A percentile compares a stretch with the other conserved stretches of the same genome.
Conservation (phyloP, 2,113 vertebrate species). For the Hydrochoerus hydrochaeris region DNA sequence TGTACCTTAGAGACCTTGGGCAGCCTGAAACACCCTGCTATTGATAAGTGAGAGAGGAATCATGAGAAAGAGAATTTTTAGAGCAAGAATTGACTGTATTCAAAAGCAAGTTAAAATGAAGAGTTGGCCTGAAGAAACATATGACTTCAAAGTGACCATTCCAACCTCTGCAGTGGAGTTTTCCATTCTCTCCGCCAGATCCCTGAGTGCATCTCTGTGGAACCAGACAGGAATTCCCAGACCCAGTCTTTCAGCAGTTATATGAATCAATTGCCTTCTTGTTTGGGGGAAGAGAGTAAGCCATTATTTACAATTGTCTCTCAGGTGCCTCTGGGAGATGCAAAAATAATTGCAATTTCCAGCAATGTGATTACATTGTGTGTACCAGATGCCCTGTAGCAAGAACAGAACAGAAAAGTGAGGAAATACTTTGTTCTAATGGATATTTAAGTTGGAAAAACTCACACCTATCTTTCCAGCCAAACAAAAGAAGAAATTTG, state of each 20-base stretch:
- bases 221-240: slow-evolving; percentile 64
- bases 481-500: slow-evolving; percentile 25
- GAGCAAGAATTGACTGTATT: slow-evolving; percentile 80
- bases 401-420: slow-evolving; percentile 44
- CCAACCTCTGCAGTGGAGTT: slow-evolving; percentile 65
- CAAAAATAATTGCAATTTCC: slow-evolving; percentile 64
- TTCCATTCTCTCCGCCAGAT: slow-evolving; percentile 67
- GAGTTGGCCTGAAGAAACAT: slow-evolving; percentile 79
- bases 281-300: slow-evolving; percentile 63
- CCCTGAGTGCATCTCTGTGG: slow-evolving; percentile 63
- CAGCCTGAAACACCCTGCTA: slow-evolving; percentile 79
- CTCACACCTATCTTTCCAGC: neutral
- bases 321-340: slow-evolving; percentile 54
- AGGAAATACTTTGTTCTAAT: slow-evolving; percentile 49
- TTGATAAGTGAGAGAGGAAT: slow-evolving; percentile 77
- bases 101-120: slow-evolving; percentile 82
- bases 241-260: slow-evolving; percentile 51
- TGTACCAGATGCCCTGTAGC: slow-evolving; percentile 20
- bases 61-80: slow-evolving; percentile 82
- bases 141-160: slow-evolving; percentile 82
- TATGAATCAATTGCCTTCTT: slow-evolving; percentile 67
- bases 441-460: slow-evolving; percentile 46
- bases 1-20: slow-evolving; percentile 78
- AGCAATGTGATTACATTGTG: slow-evolving; percentile 56
- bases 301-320: slow-evolving; percentile 67